phyloP scores from a whole-genome alignment of 2,888 invertebrate genomes.

The Tinea pellionella region DNA sequence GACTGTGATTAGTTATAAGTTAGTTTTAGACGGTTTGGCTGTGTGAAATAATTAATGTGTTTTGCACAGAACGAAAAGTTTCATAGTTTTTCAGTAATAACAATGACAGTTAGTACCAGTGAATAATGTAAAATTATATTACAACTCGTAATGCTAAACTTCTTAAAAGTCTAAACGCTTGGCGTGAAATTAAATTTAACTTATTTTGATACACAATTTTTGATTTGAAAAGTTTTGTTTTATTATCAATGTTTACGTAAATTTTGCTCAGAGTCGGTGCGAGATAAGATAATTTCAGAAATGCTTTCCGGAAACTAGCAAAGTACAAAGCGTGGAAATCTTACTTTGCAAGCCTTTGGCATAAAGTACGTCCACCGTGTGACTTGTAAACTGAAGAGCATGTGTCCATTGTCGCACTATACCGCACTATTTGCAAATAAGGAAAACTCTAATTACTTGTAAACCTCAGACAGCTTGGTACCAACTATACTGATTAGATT shows the following conservation, averaged over 20 bases:
- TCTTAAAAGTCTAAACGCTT: not conserved
- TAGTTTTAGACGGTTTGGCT: not conserved
- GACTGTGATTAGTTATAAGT: conserved; percentile 8
- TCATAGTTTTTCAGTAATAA: not conserved
- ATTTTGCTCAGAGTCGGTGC: not conserved
- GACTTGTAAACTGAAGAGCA: not conserved
- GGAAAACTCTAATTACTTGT: not conserved
- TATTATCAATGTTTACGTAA: not conserved
- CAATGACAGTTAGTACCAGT: not conserved
- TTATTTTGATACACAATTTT: not conserved
- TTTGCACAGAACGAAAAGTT: not conserved
- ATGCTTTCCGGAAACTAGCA: not conserved
- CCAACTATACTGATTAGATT: not conserved
- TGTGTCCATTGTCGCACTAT: not conserved
- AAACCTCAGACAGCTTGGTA: not conserved
- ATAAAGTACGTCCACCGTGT: not conserved
- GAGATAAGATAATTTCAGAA: not conserved
- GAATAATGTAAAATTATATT: not conserved
- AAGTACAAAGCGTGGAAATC: not conserved
- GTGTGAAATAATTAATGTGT: not conserved
- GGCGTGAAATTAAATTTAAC: not conserved
- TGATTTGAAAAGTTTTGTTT: not conserved
- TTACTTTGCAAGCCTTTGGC: not conserved
- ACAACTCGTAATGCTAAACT: not conserved
- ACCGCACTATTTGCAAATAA: no score